Base-by-base conservation (phyloP, 2,888 invertebrate genomes). In the Acleris emargana region DNA sequence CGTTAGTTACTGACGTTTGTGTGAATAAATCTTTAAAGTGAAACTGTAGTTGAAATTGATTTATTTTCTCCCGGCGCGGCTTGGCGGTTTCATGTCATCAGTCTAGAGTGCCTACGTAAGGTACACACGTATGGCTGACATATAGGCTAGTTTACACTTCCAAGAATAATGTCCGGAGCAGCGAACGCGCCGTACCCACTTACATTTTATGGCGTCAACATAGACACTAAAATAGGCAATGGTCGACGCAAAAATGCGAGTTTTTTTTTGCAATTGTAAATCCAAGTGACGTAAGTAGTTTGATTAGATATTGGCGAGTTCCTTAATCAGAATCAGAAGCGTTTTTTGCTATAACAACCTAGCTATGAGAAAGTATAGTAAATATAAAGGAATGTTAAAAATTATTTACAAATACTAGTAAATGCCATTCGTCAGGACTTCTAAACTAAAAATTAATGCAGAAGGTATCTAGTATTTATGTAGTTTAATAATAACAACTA, bases 121-220 rank as follows among this genome's bases (percentile, higher is more conserved):
- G 32, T n/a, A 47, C 47, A 49, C 25, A 64, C 68, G 68, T 64
- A 64, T 62, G 62, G 68, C 67, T 70, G 68, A 71, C 70, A 69
- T 71, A 74, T 70, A 71, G 66, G 63, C 73, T 69, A 71, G 72
- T 72, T 74, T 69, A 75, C 73, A 73, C 71, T 74, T 73, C 71
- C 66, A 68, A 72, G 73, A 78, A 75, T 74, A 75, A 76, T 73
- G 71, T 69, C 62, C 71, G 69, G 63, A 54, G 66, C 66, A 54
- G 66, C 66, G 64, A 53, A 62, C 67, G 60, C 45, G 45, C 70
- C 64, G 22, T 47, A 17, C 28, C 28, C 58, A 28, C 18, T 58
- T 49, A 49, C 58, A 47, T 63, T 63, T 63, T 63, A 63, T 53
- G 45, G 45, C 52, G 25, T 45, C 43, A 58, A 32, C 52, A 25